Evolutionary conservation across 2,797 vertebrate species (phyloP).

Genomic region (Fistularia commersonii): DNA sequence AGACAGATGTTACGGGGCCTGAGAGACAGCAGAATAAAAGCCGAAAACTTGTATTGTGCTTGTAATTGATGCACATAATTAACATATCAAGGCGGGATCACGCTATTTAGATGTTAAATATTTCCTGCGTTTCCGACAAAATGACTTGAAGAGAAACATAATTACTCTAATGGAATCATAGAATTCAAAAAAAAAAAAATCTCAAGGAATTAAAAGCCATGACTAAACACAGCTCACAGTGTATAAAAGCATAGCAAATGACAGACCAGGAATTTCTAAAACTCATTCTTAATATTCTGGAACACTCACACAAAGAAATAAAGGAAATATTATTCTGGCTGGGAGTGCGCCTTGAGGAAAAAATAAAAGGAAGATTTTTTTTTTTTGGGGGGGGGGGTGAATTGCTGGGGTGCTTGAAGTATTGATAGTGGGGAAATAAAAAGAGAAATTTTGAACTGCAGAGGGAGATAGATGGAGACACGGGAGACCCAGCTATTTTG

Average conservation of each 20-base stretch:
- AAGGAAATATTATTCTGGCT: conserved; percentile 15
- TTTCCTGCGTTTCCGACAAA: no score
- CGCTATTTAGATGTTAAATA: no score
- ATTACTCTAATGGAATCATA: no score
- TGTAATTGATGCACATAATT: conserved; percentile 21
- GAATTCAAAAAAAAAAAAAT: no score
- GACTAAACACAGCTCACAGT: conserved; percentile 27
- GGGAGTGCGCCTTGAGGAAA: conserved; percentile 5
- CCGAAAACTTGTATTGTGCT: conserved; percentile 21
- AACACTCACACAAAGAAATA: conserved; percentile 9
- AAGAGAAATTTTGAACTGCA: conserved; percentile 7
- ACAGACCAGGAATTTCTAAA: conserved; percentile 20
- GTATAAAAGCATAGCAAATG: conserved; percentile 12
- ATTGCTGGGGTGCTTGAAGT: conserved; percentile 4
- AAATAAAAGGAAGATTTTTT: conserved; percentile 7
- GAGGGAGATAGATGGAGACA: not conserved
- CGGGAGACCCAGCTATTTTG: not conserved
- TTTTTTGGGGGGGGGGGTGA: no score
- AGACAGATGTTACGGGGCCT: conserved; percentile 33
- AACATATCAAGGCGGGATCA: conserved; percentile 20
- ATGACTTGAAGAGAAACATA: no score
- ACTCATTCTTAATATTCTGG: conserved; percentile 3
- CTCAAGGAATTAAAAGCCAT: not conserved
- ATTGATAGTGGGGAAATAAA: conserved; percentile 8
- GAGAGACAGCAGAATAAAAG: conserved; percentile 24